Percentiles rank a stretch among this genome's conserved stretches.
Evolutionary conservation across 2,797 vertebrate species (phyloP).

Genomic region (Apogon talboti): DNA sequence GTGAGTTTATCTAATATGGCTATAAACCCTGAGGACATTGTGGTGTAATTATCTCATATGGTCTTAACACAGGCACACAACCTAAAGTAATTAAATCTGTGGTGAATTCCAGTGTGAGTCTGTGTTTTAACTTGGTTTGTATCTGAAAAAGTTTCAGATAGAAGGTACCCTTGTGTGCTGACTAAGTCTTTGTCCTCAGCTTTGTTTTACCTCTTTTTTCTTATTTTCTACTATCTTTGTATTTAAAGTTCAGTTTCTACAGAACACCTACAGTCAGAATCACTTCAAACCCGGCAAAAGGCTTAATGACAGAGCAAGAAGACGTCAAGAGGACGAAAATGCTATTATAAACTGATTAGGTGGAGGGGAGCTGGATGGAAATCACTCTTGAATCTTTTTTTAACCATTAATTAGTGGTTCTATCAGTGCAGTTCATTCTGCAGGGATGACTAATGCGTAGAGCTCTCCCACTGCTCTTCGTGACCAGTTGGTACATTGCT

Average conservation of each 20-base stretch:
- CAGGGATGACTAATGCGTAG: constrained; percentile 71
- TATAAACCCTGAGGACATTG: background rate
- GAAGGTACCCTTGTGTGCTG: background rate
- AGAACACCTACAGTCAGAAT: constrained; percentile 41
- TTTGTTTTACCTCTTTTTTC: background rate
- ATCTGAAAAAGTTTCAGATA: constrained; percentile 9
- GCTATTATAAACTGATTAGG: constrained; percentile 82
- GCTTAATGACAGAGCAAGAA: constrained; percentile 68
- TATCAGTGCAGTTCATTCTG: constrained; percentile 75
- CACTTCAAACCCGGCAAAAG: constrained; percentile 40
- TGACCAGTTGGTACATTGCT: constrained; percentile 74
- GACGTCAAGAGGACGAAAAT: constrained; percentile 71
- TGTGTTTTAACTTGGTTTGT: constrained; percentile 13
- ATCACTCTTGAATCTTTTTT: constrained; percentile 78
- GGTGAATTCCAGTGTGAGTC: background rate
- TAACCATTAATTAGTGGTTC: constrained; percentile 82
- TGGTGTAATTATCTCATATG: background rate
- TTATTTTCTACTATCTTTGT: constrained; percentile 24
- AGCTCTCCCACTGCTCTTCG: constrained; percentile 73
- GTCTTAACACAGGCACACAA: background rate
- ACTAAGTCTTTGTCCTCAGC: constrained; percentile 12
- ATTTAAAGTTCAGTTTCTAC: constrained; percentile 23
- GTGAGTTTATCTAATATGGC: background rate
- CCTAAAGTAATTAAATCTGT: constrained; percentile 1
- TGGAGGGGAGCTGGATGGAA: constrained; percentile 77